Evolutionary conservation across 2,797 vertebrate species (phyloP).

Genomic region (Chelonia mydas): DNA sequence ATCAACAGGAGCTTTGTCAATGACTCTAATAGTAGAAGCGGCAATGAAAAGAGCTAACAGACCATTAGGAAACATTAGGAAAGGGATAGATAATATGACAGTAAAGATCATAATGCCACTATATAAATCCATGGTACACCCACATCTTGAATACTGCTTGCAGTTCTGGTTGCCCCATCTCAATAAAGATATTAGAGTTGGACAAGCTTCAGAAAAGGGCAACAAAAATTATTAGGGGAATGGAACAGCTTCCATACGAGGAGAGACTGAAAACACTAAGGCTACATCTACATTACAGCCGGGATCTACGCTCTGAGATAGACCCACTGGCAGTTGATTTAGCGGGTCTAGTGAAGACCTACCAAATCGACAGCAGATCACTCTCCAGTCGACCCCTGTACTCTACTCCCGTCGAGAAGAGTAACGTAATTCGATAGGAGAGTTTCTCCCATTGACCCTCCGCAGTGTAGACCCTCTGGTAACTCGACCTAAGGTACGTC

Average conservation of each 20-base stretch:
- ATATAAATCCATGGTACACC: neutral
- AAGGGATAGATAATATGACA: neutral
- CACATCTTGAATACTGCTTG: neutral
- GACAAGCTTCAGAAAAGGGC: neutral
- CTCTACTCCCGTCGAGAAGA: too few species aligned
- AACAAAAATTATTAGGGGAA: neutral
- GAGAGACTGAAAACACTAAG: neutral
- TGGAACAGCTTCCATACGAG: neutral
- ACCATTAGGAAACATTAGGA: neutral
- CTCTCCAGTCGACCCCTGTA: too few species aligned
- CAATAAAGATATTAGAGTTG: neutral
- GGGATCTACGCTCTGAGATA: too few species aligned
- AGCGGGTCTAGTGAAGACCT: too few species aligned
- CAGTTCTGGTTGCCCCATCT: neutral
- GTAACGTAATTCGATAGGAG: too few species aligned
- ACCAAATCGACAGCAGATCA: too few species aligned
- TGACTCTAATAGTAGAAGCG: neutral
- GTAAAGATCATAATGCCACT: neutral
- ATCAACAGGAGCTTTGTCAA: neutral
- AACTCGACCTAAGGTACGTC: too few species aligned
- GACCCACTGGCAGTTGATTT: too few species aligned
- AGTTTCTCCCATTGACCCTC: too few species aligned
- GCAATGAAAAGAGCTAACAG: neutral
- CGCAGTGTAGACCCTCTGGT: too few species aligned
- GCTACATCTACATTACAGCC: too few species aligned